These are phyloP conservation scores for Schizothorax lantsangensis DNA, from an alignment of 2,797 vertebrate genomes.

Conservation along the genomic window DNA sequence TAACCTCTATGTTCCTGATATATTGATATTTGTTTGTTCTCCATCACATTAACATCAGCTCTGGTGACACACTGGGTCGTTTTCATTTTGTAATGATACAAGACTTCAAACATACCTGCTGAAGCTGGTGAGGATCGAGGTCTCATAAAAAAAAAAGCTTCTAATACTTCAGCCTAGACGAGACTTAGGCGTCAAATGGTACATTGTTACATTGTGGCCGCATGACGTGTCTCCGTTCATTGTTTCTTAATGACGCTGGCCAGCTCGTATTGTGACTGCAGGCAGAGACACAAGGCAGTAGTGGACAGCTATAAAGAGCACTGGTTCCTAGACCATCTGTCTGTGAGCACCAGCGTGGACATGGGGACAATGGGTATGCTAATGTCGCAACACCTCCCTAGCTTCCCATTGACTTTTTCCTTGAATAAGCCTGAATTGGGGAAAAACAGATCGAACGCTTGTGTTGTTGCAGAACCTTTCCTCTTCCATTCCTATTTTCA, in stretches of 20 bases:
- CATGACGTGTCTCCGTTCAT: constrained; percentile 38
- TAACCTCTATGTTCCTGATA: not conserved
- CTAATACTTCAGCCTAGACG: not conserved
- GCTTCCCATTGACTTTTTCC: constrained; percentile 39
- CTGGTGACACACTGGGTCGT: not conserved
- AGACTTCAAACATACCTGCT: not conserved
- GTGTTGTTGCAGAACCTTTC: not conserved
- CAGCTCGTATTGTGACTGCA: constrained; percentile 23
- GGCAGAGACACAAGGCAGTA: constrained; percentile 27
- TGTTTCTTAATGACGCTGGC: constrained; percentile 39
- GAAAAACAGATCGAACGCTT: not conserved
- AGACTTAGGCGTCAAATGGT: not conserved
- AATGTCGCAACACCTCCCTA: constrained; percentile 54
- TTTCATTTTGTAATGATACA: not conserved
- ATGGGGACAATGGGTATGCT: constrained; percentile 62
- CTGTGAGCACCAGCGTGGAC: constrained; percentile 37
- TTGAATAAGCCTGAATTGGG: not conserved
- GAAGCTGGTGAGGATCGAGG: not conserved
- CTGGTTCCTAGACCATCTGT: constrained; percentile 68
- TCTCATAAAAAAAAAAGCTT: not conserved
- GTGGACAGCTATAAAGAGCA: constrained; percentile 35
- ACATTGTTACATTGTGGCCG: constrained; percentile 15
- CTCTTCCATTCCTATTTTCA: not conserved
- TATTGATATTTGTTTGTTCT: not conserved
- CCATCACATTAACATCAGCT: not conserved